Base-by-base conservation (phyloP, 1,140 invertebrate species). In the Sarcophaga bullata region DNA sequence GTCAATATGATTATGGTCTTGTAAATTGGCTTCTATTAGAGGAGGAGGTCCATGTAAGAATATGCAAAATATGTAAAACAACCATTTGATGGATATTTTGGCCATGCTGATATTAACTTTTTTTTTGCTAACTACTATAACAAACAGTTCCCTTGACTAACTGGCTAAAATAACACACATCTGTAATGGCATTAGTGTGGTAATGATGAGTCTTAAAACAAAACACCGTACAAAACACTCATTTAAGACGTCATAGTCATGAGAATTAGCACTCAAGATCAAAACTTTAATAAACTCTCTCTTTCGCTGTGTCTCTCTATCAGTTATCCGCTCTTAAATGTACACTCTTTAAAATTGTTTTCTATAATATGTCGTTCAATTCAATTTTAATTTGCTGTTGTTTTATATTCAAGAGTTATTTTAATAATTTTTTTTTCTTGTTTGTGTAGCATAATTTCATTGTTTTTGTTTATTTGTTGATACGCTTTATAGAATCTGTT, bases 1-100 rank as follows among this genome's bases (percentile, higher is more conserved):
- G 73, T 83, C 84, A 49, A 58, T 58, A n/a, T 58, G 54, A 58
- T 58, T 58, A 7, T 68, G n/a, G 6, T 13, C 62, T 68, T 68
- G 62, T 68, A 68, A 68, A 68, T 68, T 46, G 17, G 49, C 72
- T 50, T 54, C 46, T 25, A 73, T 73, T 52, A 62, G 73, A 13
- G 82, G 54, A 17, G 62, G 19, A 48, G 72, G 58, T 25, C 72
- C 19, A n/a, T 62, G 25, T 15, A 80, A 62, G n/a, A 80, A 58
- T 73, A 48, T 62, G 19, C 49, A 68, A 68, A 68, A 68, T 68
- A n/a, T 68, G 19, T 68, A 68, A 19, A 68, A 19, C 19, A 68
- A 68, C 62, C 62, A 68, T 68, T 68, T 68, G 0, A 19, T 68
- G 62, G 62, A 68, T 7, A 68, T 68, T 68, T 68, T 68, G 62